These are phyloP conservation scores for Carettochelys insculpta DNA, from an alignment of 2,113 vertebrate species.

Conservation along the genomic window DNA sequence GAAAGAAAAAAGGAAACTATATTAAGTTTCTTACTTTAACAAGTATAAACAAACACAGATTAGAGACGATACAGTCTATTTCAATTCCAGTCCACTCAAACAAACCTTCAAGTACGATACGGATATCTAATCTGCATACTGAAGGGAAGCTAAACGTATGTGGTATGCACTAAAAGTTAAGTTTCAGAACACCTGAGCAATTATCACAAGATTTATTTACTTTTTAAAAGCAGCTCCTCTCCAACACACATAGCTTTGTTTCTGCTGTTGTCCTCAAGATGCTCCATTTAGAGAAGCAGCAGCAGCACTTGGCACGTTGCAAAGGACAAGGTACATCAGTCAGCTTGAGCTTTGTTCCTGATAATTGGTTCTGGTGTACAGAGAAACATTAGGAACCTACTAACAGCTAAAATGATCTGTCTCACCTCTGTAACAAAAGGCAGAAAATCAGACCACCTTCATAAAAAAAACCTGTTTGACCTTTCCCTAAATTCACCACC, in stretches of 20 bases:
- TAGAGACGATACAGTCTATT: background rate
- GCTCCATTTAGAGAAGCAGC: background rate
- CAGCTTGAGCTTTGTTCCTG: background rate
- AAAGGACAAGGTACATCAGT: background rate
- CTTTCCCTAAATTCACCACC: background rate
- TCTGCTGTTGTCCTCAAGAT: background rate
- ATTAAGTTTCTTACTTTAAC: background rate
- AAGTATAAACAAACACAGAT: background rate
- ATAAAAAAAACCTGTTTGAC: background rate
- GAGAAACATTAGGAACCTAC: background rate
- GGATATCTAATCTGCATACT: background rate
- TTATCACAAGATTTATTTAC: accelerated
- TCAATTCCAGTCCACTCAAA: background rate
- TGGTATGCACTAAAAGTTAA: background rate
- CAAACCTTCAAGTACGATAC: background rate
- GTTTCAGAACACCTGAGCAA: accelerated
- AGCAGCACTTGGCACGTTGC: background rate
- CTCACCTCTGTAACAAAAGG: background rate
- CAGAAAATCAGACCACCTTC: accelerated
- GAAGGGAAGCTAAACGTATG: background rate
- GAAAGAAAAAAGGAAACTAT: background rate
- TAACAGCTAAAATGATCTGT: background rate
- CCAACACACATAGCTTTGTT: background rate
- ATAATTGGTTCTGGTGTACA: background rate
- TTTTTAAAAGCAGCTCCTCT: background rate